Base-by-base conservation (phyloP, 2,113 vertebrate genomes). In the Gadus chalcogrammus region DNA sequence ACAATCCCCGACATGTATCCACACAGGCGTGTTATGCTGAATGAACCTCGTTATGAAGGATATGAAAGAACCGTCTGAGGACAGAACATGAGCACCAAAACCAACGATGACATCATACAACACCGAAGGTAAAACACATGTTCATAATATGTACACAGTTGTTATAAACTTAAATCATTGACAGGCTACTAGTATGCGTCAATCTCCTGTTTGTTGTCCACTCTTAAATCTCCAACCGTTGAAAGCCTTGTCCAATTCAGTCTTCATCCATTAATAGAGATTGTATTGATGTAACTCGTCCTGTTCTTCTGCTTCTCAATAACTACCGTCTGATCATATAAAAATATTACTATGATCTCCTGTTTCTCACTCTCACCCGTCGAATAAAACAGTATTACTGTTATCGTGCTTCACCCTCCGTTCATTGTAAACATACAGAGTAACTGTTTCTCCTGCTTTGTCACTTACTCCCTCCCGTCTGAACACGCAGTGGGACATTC, bases 401-500 rank as follows among this genome's bases (percentile, higher is more conserved):
- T 35, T 35, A 4, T 35, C 31, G 3, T 76, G 24, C 61, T 48
- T 22, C 35, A 61, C 35, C 4, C 8, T 67, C 12, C 15, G 42
- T 35, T 7, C 31, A 35, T 2, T 35, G 3, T 35, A 7, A 35
- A 5, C 4, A 35, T 35, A 35, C 31, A 35, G 31, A 4, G 6
- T 48, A 11, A 12, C 42, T 48, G 42, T 48, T 13, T 80, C 20
- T 3, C 68, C 17, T 74, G 18, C 79, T 2, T 75, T 89, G 90
- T 92, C 79, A 79, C 42, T 48, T 9, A 9, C 42, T 48, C 42
- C 5, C 42, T 48, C 42, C 55, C n/a, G 16, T 17, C 16, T 16
- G 15, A n/a, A n/a, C 42, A 13, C 12, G 42, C 92, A 60, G 88
- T 92, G 38, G 93, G 93, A 56, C 93, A 93, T 35, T 90, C 94